phyloP scores from a whole-genome alignment of 2,797 vertebrate species.

The Gymnoscopelus microlampas region DNA sequence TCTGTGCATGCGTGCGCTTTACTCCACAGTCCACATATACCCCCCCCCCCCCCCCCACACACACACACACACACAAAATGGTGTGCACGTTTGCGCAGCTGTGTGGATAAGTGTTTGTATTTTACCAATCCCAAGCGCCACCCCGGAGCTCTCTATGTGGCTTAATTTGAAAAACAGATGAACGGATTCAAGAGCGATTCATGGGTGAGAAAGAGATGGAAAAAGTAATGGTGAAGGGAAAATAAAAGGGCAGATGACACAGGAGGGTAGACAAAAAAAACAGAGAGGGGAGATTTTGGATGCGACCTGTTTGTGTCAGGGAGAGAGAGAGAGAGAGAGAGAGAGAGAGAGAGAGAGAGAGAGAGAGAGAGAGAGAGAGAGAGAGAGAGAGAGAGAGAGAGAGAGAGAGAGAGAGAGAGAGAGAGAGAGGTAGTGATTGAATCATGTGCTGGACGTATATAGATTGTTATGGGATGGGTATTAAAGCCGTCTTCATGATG shows the following conservation, averaged over 20 bases:
- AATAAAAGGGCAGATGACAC: conserved; percentile 41
- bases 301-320: background rate
- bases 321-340: conserved; percentile 12
- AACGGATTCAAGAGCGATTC: conserved; percentile 44
- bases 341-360: conserved; percentile 5
- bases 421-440: conserved; percentile 29
- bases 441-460: conserved; percentile 49
- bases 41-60: too few relatives aligned
- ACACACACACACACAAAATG: background rate
- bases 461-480: conserved; percentile 63
- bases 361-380: conserved; percentile 3
- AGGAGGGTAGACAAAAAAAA: conserved; percentile 12
- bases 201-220: conserved; percentile 50
- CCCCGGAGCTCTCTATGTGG: conserved; percentile 32
- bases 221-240: conserved; percentile 41
- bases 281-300: conserved; percentile 9
- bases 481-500: conserved; percentile 67
- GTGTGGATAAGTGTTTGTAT: conserved; percentile 44
- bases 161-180: conserved; percentile 68
- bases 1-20: conserved; percentile 5
- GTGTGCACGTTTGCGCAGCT: conserved; percentile 29
- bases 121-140: conserved; percentile 63
- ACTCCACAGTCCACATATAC: too few relatives aligned
- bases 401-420: conserved; percentile 2
- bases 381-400: conserved; percentile 15